Conservation (phyloP, 2,797 vertebrate species). For the Pogoniulus pusillus region DNA sequence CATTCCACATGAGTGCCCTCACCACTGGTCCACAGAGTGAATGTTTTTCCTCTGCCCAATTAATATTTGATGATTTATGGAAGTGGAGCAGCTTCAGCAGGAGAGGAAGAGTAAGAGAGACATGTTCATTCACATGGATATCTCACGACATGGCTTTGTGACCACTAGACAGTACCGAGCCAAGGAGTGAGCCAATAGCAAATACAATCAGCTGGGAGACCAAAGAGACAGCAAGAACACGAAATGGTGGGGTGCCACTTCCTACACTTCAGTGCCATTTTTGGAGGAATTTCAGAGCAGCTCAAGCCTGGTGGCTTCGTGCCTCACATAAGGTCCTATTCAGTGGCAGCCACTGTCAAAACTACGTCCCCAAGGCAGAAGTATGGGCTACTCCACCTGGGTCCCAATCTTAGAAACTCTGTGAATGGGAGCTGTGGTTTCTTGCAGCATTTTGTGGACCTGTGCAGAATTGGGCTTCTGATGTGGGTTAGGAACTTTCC, state of each 20-base stretch:
- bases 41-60: conserved; percentile 45
- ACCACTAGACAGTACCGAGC: background rate
- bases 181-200: background rate
- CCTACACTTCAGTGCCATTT: background rate
- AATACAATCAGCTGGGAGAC: background rate
- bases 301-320: background rate
- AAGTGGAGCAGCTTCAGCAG: conserved; percentile 55
- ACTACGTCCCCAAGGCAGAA: background rate
- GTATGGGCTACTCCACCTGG: background rate
- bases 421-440: background rate
- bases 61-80: conserved; percentile 56
- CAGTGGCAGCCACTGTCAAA: background rate
- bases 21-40: background rate
- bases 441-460: background rate
- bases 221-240: background rate
- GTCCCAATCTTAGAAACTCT: background rate
- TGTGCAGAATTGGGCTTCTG: background rate
- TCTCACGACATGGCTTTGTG: background rate
- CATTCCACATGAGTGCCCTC: conserved; percentile 50
- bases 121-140: conserved; percentile 18
- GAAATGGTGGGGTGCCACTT: background rate
- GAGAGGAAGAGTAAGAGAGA: conserved; percentile 34
- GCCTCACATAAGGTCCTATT: background rate
- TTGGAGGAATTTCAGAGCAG: background rate
- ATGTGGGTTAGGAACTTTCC: too few relatives aligned